Percentiles rank a stretch among this genome's conserved stretches.
These are phyloP conservation scores for Callorhinus ursinus DNA, from an alignment of 2,113 vertebrate genomes.

Conservation along the genomic window DNA sequence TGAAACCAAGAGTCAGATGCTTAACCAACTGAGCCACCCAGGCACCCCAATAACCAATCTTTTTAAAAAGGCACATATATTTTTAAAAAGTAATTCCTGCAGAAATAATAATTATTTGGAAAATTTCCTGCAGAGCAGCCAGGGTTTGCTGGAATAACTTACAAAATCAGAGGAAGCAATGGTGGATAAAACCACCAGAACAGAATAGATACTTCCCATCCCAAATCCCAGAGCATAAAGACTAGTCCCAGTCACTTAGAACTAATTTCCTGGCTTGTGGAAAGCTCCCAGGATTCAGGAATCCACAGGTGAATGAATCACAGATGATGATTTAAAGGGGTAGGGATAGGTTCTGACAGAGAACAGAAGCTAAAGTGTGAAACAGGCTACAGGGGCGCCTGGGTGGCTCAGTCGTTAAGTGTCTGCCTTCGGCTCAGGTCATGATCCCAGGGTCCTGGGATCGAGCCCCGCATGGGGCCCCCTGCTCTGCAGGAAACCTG, in stretches of 20 bases:
- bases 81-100: slow-evolving; percentile 12
- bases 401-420: too few species aligned
- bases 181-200: neutral
- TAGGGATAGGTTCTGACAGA: neutral
- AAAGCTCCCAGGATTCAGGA: neutral
- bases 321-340: neutral
- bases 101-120: slow-evolving; percentile 20
- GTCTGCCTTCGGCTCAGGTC: too few species aligned
- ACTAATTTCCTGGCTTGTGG: neutral
- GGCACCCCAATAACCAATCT: neutral
- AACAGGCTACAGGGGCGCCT: neutral
- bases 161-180: neutral
- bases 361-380: neutral
- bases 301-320: neutral
- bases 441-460: too few species aligned
- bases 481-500: too few species aligned
- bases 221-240: neutral
- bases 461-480: too few species aligned
- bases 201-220: neutral
- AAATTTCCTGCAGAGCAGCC: neutral
- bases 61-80: neutral
- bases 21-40: neutral
- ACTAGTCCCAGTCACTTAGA: neutral
- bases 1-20: neutral
- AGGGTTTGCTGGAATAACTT: neutral